Evolutionary conservation across 1,140 invertebrate genomes (phyloP).

Genomic region (Linepithema humile): DNA sequence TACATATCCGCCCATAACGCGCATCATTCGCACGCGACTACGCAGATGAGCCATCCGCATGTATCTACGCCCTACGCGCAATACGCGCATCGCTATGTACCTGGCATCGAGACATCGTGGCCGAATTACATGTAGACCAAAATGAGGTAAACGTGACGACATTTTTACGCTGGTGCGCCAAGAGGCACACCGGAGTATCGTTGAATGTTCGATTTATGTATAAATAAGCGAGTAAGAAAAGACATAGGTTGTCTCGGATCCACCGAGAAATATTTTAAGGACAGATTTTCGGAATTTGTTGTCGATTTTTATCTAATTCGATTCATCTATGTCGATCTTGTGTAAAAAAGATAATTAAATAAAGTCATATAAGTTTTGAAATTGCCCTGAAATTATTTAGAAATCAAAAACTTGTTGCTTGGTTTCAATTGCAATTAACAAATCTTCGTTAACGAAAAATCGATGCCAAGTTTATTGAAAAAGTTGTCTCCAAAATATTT

Average conservation of each 20-base stretch:
- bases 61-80: conserved; percentile 73
- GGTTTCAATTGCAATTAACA: not conserved
- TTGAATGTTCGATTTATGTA: not conserved
- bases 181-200: not conserved
- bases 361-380: not conserved
- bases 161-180: not conserved
- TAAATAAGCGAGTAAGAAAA: not conserved
- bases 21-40: conserved; percentile 73
- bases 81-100: conserved; percentile 77
- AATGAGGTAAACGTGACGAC: conserved; percentile 33
- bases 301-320: too few species aligned
- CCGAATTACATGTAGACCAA: conserved; percentile 74
- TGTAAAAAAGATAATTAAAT: too few species aligned
- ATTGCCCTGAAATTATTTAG: not conserved
- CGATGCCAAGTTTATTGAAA: not conserved
- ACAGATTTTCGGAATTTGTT: not conserved
- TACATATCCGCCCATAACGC: conserved; percentile 76
- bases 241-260: not conserved
- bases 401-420: not conserved
- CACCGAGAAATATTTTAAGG: not conserved
- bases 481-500: too few species aligned
- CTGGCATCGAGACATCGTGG: conserved; percentile 79
- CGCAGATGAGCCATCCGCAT: conserved; percentile 71
- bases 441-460: not conserved
- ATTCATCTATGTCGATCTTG: too few species aligned